Percentiles rank a stretch among this genome's conserved stretches.
These are phyloP conservation scores for Ammodramus savannarum DNA, from an alignment of 2,113 vertebrate species.

Conservation along the genomic window DNA sequence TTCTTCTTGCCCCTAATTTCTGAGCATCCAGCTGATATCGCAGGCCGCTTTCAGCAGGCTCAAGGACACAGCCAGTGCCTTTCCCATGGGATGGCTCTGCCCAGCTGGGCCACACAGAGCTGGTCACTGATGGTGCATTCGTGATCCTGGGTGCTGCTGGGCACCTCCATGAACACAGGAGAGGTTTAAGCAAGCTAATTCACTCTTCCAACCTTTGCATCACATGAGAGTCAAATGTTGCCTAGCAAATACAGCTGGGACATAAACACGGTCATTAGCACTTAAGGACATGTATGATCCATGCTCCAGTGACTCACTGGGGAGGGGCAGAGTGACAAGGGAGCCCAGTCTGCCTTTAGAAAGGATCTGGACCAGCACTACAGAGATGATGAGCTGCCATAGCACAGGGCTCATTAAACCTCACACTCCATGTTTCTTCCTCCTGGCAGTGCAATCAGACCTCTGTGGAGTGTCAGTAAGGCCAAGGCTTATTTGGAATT, in stretches of 20 bases:
- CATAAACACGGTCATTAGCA: neutral
- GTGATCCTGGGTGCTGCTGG: neutral
- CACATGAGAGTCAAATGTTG: neutral
- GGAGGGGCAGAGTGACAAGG: neutral
- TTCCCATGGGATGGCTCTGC: neutral
- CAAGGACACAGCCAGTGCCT: neutral
- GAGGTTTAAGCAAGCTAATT: neutral
- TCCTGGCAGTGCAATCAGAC: neutral
- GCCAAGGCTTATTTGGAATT: neutral
- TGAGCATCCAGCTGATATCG: neutral
- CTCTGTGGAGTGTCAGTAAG: neutral
- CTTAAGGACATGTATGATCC: neutral
- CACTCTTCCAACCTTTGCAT: neutral
- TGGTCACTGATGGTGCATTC: accelerated
- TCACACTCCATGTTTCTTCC: neutral
- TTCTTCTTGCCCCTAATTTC: neutral
- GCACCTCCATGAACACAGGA: neutral
- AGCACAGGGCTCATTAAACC: neutral
- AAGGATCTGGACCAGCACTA: neutral
- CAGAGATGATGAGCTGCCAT: neutral
- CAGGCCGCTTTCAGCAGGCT: neutral
- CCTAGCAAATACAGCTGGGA: neutral
- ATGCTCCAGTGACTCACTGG: neutral
- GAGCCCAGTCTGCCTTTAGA: neutral
- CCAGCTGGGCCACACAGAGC: neutral